Evolutionary conservation across 2,113 vertebrate species (phyloP).

Genomic region (Phrynosoma platyrhinos): DNA sequence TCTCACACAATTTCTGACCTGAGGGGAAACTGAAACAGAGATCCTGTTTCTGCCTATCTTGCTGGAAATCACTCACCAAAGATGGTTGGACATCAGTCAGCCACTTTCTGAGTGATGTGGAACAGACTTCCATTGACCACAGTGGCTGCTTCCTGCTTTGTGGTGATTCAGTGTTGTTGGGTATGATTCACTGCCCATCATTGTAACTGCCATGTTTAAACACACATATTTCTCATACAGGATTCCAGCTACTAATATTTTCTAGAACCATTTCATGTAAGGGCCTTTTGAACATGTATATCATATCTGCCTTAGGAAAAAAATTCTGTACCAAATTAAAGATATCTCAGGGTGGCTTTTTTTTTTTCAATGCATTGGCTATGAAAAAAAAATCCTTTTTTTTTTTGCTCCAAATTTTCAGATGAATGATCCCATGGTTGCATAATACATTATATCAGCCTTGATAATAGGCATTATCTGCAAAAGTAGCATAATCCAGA

Average conservation of each 20-base stretch:
- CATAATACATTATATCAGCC: slow-evolving; percentile 24
- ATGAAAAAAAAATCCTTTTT: neutral
- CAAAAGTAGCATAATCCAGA: neutral
- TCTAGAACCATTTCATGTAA: neutral
- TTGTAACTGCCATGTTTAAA: too few species aligned
- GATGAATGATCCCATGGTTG: neutral
- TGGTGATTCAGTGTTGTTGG: too few species aligned
- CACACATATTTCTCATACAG: too few species aligned
- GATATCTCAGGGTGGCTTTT: fast-evolving
- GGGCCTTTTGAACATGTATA: neutral
- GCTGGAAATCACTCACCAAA: too few species aligned
- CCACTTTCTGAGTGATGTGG: too few species aligned
- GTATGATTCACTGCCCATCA: too few species aligned
- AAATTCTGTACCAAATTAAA: neutral
- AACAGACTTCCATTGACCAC: too few species aligned
- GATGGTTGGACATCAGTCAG: too few species aligned
- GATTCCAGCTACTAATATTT: neutral
- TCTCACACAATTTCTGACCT: too few species aligned
- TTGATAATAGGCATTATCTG: slow-evolving; percentile 11
- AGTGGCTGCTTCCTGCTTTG: too few species aligned
- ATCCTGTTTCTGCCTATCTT: too few species aligned
- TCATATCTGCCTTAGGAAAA: neutral
- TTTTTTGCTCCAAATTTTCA: neutral
- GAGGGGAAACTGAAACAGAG: too few species aligned
- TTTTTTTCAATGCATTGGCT: neutral